A percentile compares a stretch with the other conserved stretches of the same genome.
phyloP scores from a whole-genome alignment of 2,888 invertebrate genomes.

The Adineta ricciae region DNA sequence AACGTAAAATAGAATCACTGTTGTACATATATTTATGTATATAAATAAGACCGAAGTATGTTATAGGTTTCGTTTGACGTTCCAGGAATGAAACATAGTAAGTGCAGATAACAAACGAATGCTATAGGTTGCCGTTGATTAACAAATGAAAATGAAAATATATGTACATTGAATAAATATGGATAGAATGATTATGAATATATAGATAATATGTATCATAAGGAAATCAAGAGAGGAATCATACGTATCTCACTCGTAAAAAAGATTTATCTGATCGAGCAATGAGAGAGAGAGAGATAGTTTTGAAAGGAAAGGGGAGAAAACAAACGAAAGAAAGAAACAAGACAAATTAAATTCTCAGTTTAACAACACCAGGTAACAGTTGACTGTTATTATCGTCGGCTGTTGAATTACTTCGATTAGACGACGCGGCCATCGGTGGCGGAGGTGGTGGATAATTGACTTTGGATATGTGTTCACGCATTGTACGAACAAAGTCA shows the following conservation, averaged over 20 bases:
- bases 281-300: not conserved
- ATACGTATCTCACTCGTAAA: not conserved
- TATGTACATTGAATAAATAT: constrained; percentile 13
- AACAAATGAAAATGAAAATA: not conserved
- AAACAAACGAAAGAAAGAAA: not conserved
- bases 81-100: not conserved
- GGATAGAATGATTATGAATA: not conserved
- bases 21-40: not conserved
- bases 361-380: not conserved
- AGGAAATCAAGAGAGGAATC: not conserved
- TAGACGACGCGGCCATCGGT: not conserved
- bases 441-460: not conserved
- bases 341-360: not conserved
- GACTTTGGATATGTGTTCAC: not conserved
- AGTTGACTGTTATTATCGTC: constrained; percentile 2
- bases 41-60: not conserved
- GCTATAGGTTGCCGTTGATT: not conserved
- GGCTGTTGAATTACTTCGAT: not conserved
- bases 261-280: not conserved
- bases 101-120: not conserved
- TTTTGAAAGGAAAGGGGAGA: not conserved
- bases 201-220: not conserved
- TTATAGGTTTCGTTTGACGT: not conserved
- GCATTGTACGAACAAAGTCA: constrained; percentile 8
- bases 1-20: constrained; percentile 11